A percentile compares a stretch with the other conserved stretches of the same genome.
phyloP scores from a whole-genome alignment of 2,797 vertebrate species.

The Pteronotus mesoamericanus region DNA sequence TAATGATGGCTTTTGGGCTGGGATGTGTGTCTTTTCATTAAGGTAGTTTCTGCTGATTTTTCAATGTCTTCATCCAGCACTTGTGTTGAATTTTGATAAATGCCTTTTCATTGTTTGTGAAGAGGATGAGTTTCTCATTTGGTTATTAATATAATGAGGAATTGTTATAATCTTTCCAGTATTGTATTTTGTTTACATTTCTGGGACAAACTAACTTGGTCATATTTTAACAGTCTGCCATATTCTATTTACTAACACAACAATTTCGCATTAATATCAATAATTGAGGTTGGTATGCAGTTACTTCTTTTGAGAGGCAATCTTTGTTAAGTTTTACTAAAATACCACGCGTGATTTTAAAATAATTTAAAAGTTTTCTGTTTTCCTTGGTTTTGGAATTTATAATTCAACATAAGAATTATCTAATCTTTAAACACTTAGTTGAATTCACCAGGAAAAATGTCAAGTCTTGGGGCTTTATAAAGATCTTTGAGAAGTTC shows the following conservation, averaged over 20 bases:
- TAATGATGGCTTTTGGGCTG: neutral
- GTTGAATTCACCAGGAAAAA: neutral
- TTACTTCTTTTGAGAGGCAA: neutral
- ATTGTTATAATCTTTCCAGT: neutral
- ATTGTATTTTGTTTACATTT: neutral
- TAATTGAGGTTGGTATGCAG: neutral
- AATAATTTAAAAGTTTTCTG: neutral
- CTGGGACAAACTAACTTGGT: neutral
- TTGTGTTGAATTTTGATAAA: neutral
- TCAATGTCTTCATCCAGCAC: neutral
- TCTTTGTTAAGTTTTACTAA: neutral
- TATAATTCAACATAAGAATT: neutral
- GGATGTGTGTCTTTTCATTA: neutral
- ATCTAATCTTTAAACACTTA: neutral
- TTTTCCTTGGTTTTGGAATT: neutral
- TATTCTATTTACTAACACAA: neutral
- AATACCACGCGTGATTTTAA: neutral
- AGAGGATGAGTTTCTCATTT: neutral
- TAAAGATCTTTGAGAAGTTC: neutral
- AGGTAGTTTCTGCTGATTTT: neutral
- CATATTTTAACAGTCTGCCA: neutral
- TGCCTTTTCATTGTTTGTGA: neutral
- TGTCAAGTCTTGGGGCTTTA: accelerated
- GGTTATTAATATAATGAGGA: neutral
- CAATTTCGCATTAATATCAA: neutral